phyloP scores from a whole-genome alignment of 2,888 invertebrate genomes.

The Plusia festucae region DNA sequence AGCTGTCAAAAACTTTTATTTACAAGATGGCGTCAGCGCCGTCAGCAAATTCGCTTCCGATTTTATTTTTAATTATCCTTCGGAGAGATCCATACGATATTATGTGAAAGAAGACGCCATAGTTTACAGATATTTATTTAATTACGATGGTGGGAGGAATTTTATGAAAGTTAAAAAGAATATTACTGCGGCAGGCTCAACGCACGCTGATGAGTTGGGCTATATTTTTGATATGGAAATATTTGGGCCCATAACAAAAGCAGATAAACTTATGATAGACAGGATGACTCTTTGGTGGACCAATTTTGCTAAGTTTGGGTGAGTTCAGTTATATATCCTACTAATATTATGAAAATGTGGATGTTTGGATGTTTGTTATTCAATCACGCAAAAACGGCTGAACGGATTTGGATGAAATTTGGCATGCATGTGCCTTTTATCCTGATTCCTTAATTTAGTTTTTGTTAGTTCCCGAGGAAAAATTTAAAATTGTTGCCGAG shows the following conservation, averaged over 20 bases:
- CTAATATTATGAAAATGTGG: too few species aligned
- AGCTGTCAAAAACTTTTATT: constrained; percentile 16
- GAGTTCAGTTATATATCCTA: constrained; percentile 6
- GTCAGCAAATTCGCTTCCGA: constrained; percentile 62
- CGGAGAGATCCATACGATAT: constrained; percentile 55
- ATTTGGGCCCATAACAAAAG: constrained; percentile 12
- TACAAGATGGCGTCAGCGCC: constrained; percentile 24
- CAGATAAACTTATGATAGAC: constrained; percentile 33
- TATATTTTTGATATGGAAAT: constrained; percentile 63
- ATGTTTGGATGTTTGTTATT: too few species aligned
- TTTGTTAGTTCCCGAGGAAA: too few species aligned
- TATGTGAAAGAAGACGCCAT: constrained; percentile 53
- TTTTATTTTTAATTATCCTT: constrained; percentile 56
- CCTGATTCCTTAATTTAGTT: too few species aligned
- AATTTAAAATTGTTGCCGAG: too few species aligned
- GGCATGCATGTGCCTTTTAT: too few species aligned
- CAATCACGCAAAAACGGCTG: too few species aligned
- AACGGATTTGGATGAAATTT: too few species aligned
- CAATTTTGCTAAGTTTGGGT: constrained; percentile 61
- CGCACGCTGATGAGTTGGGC: constrained; percentile 67
- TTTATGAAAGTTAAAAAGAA: constrained; percentile 49
- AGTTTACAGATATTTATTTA: constrained; percentile 66
- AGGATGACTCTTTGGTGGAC: constrained; percentile 45
- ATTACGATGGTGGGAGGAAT: constrained; percentile 63
- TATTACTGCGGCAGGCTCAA: constrained; percentile 53